Evolutionary conservation across 2,888 invertebrate species (phyloP).

Genomic region (Cataglyphis altisquamis): DNA sequence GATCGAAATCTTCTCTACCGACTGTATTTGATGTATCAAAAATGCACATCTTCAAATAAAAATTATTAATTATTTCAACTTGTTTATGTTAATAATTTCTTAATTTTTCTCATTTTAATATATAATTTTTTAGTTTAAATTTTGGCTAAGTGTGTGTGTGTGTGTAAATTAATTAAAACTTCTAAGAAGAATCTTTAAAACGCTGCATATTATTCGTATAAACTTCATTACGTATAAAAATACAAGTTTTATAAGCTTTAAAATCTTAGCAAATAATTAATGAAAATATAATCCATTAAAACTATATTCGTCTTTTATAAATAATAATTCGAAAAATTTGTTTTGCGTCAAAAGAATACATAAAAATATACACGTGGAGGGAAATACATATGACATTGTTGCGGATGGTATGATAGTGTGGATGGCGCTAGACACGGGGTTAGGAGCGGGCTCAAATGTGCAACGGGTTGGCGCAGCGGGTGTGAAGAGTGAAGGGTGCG

Average conservation of each 20-base stretch:
- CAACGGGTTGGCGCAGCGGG: conserved; percentile 56
- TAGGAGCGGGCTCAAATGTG: conserved; percentile 62
- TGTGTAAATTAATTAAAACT: neutral
- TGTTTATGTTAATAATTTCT: neutral
- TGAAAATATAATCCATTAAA: neutral
- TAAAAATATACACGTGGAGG: conserved; percentile 15
- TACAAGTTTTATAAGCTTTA: neutral
- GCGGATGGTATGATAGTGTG: conserved; percentile 46
- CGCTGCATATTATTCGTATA: neutral
- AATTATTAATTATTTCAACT: neutral
- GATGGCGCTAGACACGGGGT: conserved; percentile 52
- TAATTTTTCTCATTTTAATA: conserved; percentile 1
- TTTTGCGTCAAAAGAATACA: neutral
- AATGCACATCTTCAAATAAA: neutral
- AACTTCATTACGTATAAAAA: neutral
- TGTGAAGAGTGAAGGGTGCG: conserved; percentile 68
- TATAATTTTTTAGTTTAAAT: neutral
- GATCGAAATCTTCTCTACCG: conserved; percentile 79
- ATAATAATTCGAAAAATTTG: neutral
- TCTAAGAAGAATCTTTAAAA: neutral
- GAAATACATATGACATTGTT: conserved; percentile 3
- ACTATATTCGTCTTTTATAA: neutral
- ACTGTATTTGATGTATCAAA: conserved; percentile 61
- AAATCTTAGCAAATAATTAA: neutral
- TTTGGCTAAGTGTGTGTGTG: neutral